Percentiles rank a stretch among this genome's conserved stretches.
Conservation (phyloP, 2,888 invertebrate species). For the Dyspetes luteomarginatus region DNA sequence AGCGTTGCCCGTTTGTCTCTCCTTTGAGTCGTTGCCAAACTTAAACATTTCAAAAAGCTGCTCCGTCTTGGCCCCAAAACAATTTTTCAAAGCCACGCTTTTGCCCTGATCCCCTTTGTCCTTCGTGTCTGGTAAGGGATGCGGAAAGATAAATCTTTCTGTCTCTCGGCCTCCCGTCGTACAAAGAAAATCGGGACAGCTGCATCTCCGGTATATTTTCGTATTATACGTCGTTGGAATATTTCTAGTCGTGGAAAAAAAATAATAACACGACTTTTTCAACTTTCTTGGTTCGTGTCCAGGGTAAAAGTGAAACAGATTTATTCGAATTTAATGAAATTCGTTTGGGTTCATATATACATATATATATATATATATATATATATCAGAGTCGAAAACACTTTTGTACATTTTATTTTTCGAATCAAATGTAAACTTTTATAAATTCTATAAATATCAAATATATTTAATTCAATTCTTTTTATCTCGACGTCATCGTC, state of each 20-base stretch:
- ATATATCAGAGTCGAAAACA: no score
- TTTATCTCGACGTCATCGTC: no score
- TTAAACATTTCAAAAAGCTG: constrained; percentile 59
- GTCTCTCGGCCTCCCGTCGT: background rate
- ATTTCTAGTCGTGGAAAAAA: no score
- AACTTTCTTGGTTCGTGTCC: background rate
- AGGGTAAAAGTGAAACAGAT: no score
- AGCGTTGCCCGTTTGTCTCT: background rate
- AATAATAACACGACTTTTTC: constrained; percentile 29
- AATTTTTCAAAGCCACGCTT: constrained; percentile 62
- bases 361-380: no score
- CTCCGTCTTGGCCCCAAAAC: constrained; percentile 48
- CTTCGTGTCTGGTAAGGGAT: background rate
- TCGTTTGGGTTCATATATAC: no score
- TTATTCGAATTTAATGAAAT: no score
- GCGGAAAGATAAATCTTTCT: background rate
- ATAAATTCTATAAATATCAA: no score
- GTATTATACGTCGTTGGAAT: background rate
- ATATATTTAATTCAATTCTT: no score
- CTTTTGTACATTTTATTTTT: no score
- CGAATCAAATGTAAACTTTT: no score
- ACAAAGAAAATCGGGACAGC: constrained; percentile 17
- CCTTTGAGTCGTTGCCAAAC: constrained; percentile 61
- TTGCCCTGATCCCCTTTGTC: constrained; percentile 31
- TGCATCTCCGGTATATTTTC: constrained; percentile 8